Base-by-base conservation (phyloP, 53 echinoderm and acorn worm genomes). In the Crossaster papposus region DNA sequence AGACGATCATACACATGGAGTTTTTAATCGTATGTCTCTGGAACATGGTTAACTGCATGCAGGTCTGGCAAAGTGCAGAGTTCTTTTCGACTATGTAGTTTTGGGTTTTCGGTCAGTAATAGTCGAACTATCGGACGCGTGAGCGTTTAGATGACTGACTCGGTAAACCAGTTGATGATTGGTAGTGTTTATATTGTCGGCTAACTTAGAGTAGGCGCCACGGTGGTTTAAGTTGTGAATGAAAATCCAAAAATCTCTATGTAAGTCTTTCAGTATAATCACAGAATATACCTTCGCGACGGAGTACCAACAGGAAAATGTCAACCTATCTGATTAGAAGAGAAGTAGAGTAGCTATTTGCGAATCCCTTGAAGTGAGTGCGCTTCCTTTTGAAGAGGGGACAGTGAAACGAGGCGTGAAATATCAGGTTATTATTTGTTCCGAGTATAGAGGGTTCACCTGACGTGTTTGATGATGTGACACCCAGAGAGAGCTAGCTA, bases 391-490 rank as follows among this genome's bases (percentile, higher is more conserved):
- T 65, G 65, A 20, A 33, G 54, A 52, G 73, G 87, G 77, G 44
- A 74, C 75, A 3, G 10, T 33, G 54, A 55, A 87, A 75, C 55
- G 58, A 58, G 76, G 54, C 87, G 36, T 87, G 87, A 87, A 87
- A 76, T 87, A 87, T 87, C 87, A 76, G 77, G 58, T 87, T 58
- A 72, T 87, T 50, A 77, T 76, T 75, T 76, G 87, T 77, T 62
- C 87, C 76, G 72, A 87, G 54, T 68, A n/a, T 18, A 12, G 22
- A 44, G 9, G 35, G 36, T 22, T 32, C 77, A 64, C 32, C 58
- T 87, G 87, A 77, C 87, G 87, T 76, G 87, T 77, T n/a, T n/a
- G n/a, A 76, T 77, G 34, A 77, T 55, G 75, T 77, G 77, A 87
- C 76, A 87, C 87, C 35, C 58, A 28, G 26, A 8, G n/a, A n/a